A percentile compares a stretch with the other conserved stretches of the same genome.
Conservation (phyloP, 2,888 invertebrate genomes). For the Electrophaes corylata region DNA sequence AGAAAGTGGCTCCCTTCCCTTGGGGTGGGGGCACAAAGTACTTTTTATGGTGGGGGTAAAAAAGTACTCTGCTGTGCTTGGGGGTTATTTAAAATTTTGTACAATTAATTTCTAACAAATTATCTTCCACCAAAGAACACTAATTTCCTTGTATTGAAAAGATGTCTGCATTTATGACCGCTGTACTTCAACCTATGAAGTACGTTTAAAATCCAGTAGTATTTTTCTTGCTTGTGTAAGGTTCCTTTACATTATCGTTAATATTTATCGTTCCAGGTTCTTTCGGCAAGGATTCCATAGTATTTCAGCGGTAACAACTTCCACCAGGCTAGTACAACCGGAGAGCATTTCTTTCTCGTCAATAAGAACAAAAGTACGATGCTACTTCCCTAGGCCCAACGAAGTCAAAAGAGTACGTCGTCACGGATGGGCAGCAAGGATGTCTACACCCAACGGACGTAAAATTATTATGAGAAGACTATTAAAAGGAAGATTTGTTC, state of each 20-base stretch:
- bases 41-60: too few species aligned
- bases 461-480: slow-evolving; percentile 89
- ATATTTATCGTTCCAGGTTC: slow-evolving; percentile 54
- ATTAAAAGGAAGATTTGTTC: slow-evolving; percentile 88
- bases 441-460: slow-evolving; percentile 88
- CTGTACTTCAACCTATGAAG: slow-evolving; percentile 66
- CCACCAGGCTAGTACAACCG: slow-evolving; percentile 57
- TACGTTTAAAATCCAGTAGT: slow-evolving; percentile 36
- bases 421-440: slow-evolving; percentile 88
- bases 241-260: too few species aligned
- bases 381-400: slow-evolving; percentile 90
- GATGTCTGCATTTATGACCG: slow-evolving; percentile 67
- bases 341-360: slow-evolving; percentile 61
- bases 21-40: too few species aligned
- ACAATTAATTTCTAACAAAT: too few species aligned
- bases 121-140: too few species aligned
- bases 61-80: too few species aligned
- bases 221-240: too few species aligned
- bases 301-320: slow-evolving; percentile 47
- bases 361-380: slow-evolving; percentile 82
- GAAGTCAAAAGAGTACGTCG: slow-evolving; percentile 88
- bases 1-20: too few species aligned
- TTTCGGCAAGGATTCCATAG: slow-evolving; percentile 59
- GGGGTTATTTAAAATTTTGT: too few species aligned
- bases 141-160: neutral